Base-by-base conservation (phyloP, 2,113 vertebrate genomes). In the Strix aluco region DNA sequence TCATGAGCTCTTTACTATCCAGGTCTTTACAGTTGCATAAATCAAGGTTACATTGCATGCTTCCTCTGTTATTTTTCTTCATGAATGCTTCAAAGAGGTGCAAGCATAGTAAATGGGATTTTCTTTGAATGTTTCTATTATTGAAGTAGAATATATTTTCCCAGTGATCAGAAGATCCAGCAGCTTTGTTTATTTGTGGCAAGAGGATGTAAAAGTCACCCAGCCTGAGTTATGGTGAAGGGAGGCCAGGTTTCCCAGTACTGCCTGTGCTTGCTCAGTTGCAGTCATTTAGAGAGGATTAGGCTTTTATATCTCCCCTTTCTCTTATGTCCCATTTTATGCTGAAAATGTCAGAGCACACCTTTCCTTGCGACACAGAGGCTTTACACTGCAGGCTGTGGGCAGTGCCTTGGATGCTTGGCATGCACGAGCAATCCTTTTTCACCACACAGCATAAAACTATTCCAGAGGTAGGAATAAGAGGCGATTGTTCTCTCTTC, bases 51-150 rank as follows among this genome's bases (percentile, higher is more conserved):
- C 38, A 20, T 62, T 83, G 47, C 25, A 16, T 67, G 42, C 66
- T 78, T 81, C 72, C 55, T 81, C 22, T 90, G 38, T 91, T 95
- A 30, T 49, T 93, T 96, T 92, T 73, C 58, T 91, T 92, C 54
- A 23, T 40, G 54, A 92, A 72, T 81, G 57, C 70, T 49, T 78
- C 44, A 42, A 46, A 87, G 73, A 73, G 20, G 51, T 79, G n/a
- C 61, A 77, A 29, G 32, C 12, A 10, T 66, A 65, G 5, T 69
- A 81, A 90, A 73, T 91, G 8, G 11, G 1, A 0, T 29, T 81
- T 81, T 42, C 52, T 80, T 59, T 51, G 19, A 59, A 16, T 86
- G 30, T 59, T 38, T 70, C 52, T 70, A 7, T 70, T 84, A 29
- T 10, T 72, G 54, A 42, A 69, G 40, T 72, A 65, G n/a, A 22